Evolutionary conservation across 2,113 vertebrate species (phyloP).

Genomic region (Tragelaphus scriptus): DNA sequence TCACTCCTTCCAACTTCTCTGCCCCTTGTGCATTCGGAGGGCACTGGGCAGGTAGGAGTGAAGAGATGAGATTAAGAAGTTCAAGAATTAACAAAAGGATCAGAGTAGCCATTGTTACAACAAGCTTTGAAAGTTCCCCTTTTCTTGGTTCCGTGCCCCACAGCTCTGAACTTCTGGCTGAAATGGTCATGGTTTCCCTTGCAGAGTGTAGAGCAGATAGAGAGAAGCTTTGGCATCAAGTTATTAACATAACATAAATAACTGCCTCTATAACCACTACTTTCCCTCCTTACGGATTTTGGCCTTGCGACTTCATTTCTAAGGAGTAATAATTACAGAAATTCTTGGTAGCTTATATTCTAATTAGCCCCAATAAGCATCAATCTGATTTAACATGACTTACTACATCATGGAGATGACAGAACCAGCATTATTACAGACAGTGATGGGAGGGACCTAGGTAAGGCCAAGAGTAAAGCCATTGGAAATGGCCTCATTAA

Average conservation of each 20-base stretch:
- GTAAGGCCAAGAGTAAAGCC: not conserved
- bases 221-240: not conserved
- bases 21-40: not conserved
- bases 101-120: not conserved
- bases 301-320: not conserved
- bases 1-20: not conserved
- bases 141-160: not conserved
- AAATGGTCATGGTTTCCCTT: not conserved
- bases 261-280: not conserved
- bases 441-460: not conserved
- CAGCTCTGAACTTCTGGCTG: not conserved
- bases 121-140: not conserved
- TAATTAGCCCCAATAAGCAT: not conserved
- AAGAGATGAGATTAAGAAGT: conserved; percentile 23
- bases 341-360: not conserved
- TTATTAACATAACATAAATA: not conserved
- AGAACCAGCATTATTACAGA: not conserved
- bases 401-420: not conserved
- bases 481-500: not conserved
- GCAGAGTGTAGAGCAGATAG: not conserved
- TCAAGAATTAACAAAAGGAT: not conserved
- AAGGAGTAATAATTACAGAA: not conserved
- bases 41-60: not conserved
- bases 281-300: not conserved
- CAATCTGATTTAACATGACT: not conserved